A percentile compares a stretch with the other conserved stretches of the same genome.
Evolutionary conservation across 92 coral and sea anemone species (phyloP).

Genomic region (Epizoanthus ramosus): DNA sequence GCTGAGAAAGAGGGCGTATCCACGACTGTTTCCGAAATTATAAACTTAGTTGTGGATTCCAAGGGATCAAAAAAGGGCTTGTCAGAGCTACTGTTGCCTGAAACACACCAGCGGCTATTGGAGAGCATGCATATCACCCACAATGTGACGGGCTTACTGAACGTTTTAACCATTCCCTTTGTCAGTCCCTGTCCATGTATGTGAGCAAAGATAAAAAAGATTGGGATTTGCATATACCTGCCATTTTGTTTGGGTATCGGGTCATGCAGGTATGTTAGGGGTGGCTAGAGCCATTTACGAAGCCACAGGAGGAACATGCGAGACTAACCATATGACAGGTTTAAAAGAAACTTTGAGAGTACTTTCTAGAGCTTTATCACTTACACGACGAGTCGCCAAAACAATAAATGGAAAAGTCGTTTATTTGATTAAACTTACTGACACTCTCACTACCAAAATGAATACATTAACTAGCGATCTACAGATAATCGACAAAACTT

Average conservation of each 20-base stretch:
- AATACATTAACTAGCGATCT: background rate
- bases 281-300: background rate
- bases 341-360: background rate
- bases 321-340: background rate
- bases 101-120: too few species aligned
- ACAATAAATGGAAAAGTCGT: conserved; percentile 37
- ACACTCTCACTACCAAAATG: conserved; percentile 38
- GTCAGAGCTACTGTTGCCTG: conserved; percentile 46
- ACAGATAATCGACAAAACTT: conserved; percentile 23
- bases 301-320: background rate
- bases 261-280: background rate
- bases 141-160: conserved; percentile 59
- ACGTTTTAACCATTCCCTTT: conserved; percentile 46
- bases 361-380: background rate
- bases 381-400: background rate
- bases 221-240: conserved; percentile 59
- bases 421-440: conserved; percentile 23
- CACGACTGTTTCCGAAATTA: too few species aligned
- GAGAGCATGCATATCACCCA: conserved; percentile 52
- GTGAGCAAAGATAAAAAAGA: conserved; percentile 47
- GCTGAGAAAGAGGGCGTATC: background rate
- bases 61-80: conserved; percentile 52
- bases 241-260: conserved; percentile 53
- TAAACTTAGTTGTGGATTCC: conserved; percentile 53
- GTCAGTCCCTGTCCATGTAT: conserved; percentile 54